These are phyloP conservation scores for Lithobates pipiens DNA, from an alignment of 2,797 vertebrate genomes.

Conservation along the genomic window DNA sequence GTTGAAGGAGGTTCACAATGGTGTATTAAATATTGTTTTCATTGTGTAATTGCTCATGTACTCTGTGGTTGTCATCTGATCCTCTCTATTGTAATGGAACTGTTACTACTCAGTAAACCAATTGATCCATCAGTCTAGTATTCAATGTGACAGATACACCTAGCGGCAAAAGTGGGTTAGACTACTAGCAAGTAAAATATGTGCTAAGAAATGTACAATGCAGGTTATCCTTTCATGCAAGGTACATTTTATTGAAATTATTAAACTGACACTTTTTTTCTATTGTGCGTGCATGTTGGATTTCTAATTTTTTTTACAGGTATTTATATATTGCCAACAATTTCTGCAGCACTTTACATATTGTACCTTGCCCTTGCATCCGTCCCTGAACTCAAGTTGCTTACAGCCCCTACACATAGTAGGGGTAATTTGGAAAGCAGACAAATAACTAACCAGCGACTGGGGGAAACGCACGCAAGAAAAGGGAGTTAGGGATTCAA, in stretches of 20 bases:
- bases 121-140: conserved; percentile 48
- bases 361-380: too few species aligned
- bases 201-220: background rate
- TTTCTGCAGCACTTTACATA: too few species aligned
- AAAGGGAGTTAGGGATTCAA: too few species aligned
- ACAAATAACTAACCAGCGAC: too few species aligned
- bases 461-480: too few species aligned
- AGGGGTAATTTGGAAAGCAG: too few species aligned
- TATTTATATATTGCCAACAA: too few species aligned
- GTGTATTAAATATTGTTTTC: conserved; percentile 64
- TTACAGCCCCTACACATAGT: too few species aligned
- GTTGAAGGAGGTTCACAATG: conserved; percentile 41
- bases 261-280: background rate
- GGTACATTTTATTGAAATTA: background rate
- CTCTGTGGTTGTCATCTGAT: conserved; percentile 66
- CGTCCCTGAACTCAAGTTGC: too few species aligned
- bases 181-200: background rate
- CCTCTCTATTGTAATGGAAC: conserved; percentile 66
- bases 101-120: conserved; percentile 64
- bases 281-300: too few species aligned
- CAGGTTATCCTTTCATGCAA: background rate
- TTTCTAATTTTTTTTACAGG: background rate
- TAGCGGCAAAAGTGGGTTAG: conserved; percentile 6
- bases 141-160: conserved; percentile 50
- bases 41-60: conserved; percentile 65